phyloP scores from a whole-genome alignment of 2,888 invertebrate genomes.

The Meta bourneti region DNA sequence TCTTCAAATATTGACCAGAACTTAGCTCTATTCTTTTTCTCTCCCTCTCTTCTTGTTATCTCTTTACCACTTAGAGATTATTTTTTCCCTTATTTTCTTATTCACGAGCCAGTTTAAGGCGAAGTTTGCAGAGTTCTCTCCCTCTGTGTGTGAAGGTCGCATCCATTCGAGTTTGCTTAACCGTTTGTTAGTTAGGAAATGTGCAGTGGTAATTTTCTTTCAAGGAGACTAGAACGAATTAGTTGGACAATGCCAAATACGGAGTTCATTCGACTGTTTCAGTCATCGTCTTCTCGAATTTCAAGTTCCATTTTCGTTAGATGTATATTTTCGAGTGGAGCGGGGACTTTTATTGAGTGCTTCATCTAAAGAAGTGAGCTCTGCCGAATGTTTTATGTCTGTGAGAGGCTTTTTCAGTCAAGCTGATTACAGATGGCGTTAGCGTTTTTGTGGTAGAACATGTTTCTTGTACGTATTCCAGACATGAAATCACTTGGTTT shows the following conservation, averaged over 20 bases:
- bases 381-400: too few species aligned
- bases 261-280: too few species aligned
- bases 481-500: too few species aligned
- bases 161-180: constrained; percentile 2
- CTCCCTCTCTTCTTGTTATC: background rate
- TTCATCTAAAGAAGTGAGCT: too few species aligned
- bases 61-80: constrained; percentile 16
- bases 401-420: too few species aligned
- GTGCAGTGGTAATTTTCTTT: background rate
- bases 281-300: too few species aligned
- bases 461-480: too few species aligned
- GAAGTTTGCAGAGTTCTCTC: background rate
- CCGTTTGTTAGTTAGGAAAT: background rate
- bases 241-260: background rate
- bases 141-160: background rate
- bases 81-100: background rate
- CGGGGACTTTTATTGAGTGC: too few species aligned
- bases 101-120: constrained; percentile 7
- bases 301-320: too few species aligned
- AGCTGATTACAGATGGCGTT: too few species aligned
- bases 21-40: background rate
- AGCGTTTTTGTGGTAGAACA: too few species aligned
- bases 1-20: constrained; percentile 43
- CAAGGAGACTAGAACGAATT: background rate
- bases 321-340: too few species aligned